phyloP scores from a whole-genome alignment of 2,888 invertebrate species.

The Tiphia femorata region DNA sequence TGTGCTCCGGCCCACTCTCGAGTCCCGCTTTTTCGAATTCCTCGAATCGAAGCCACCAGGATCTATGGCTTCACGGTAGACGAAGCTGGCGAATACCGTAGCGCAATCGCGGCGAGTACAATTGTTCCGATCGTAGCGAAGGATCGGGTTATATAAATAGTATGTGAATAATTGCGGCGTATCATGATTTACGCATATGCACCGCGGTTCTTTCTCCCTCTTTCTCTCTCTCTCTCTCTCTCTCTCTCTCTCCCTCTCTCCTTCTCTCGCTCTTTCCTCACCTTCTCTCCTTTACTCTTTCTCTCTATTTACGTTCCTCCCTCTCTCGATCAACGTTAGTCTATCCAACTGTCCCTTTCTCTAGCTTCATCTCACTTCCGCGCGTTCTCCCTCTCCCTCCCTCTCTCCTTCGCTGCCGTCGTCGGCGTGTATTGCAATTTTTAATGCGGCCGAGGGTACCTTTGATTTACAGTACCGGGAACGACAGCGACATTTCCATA shows the following conservation, averaged over 20 bases:
- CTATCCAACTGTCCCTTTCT: no score
- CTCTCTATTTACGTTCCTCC: no score
- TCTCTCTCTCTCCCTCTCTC: background rate
- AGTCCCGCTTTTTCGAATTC: no score
- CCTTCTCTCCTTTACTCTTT: no score
- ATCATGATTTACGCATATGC: background rate
- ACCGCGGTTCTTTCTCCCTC: conserved; percentile 2
- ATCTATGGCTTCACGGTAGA: no score
- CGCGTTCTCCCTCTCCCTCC: background rate
- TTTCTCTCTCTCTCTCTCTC: conserved; percentile 3
- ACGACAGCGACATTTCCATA: conserved; percentile 41
- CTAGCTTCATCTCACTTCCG: conserved; percentile 1
- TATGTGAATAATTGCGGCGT: conserved; percentile 11
- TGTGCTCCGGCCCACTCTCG: no score
- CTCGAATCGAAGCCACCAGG: no score
- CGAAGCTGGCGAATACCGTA: no score
- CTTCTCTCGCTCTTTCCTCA: conserved; percentile 12
- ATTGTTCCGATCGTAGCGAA: conserved; percentile 31
- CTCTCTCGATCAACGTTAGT: no score
- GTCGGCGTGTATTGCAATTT: conserved; percentile 38
- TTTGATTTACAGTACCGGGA: conserved; percentile 38
- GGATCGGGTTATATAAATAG: conserved; percentile 42
- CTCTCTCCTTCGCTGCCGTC: conserved; percentile 5
- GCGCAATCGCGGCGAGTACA: conserved; percentile 31
- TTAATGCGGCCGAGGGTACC: conserved; percentile 32